Conservation (phyloP, 2,888 invertebrate species). For the Electrophaes corylata region DNA sequence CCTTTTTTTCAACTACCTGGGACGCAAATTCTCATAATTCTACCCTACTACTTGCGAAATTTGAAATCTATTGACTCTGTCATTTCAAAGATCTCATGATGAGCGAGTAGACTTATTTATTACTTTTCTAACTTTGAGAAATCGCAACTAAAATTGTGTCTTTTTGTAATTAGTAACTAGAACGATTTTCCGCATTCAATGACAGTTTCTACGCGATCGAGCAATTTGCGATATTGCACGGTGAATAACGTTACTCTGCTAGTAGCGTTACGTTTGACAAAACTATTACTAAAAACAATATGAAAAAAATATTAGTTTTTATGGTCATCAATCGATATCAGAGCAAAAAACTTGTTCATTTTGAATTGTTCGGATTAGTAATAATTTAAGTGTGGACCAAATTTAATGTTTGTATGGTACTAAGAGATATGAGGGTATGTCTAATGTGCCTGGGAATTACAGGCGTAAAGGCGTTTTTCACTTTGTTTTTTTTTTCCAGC, state of each 20-base stretch:
- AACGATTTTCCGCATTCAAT: conserved; percentile 39
- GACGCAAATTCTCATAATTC: no score
- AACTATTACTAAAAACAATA: conserved; percentile 1
- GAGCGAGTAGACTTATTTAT: no score
- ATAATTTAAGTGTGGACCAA: background rate
- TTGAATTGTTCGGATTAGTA: background rate
- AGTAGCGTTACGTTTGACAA: conserved; percentile 14
- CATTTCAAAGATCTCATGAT: no score
- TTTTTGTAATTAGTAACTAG: conserved; percentile 37
- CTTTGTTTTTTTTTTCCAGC: background rate
- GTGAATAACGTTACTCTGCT: conserved; percentile 30
- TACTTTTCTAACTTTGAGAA: conserved; percentile 26
- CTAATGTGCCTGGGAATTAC: background rate
- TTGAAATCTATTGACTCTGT: no score
- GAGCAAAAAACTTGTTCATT: background rate
- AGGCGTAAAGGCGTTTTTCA: no score
- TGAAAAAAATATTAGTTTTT: conserved; percentile 2
- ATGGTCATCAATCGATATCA: background rate
- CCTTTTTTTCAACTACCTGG: no score
- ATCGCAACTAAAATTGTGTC: conserved; percentile 24
- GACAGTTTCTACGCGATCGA: conserved; percentile 31
- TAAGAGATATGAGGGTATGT: no score
- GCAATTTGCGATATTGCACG: conserved; percentile 25
- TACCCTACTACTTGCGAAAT: no score
- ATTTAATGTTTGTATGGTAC: background rate